phyloP scores from a whole-genome alignment of 2,888 invertebrate species.

The Spodoptera picta region DNA sequence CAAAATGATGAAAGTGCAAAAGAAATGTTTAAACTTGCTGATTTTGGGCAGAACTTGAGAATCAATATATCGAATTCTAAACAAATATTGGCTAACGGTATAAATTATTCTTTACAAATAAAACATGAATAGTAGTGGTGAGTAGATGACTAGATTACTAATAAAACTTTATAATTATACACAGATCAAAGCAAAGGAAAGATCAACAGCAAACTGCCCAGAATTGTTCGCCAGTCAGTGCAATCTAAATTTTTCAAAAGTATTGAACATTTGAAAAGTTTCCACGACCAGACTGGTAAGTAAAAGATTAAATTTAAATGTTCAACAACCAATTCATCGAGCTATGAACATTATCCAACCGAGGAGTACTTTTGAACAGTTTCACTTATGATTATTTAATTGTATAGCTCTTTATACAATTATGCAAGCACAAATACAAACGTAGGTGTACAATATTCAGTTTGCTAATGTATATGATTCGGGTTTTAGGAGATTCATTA shows the following conservation, averaged over 20 bases:
- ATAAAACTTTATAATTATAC: neutral
- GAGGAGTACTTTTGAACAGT: too few relatives aligned
- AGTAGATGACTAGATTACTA: too few relatives aligned
- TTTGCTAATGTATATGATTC: conserved; percentile 17
- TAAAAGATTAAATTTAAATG: neutral
- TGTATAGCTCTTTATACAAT: too few relatives aligned
- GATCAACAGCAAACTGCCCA: conserved; percentile 53
- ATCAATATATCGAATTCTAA: conserved; percentile 43
- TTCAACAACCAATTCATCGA: too few relatives aligned
- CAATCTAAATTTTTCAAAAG: conserved; percentile 23
- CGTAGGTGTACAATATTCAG: too few relatives aligned
- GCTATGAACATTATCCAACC: too few relatives aligned
- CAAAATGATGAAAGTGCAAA: conserved; percentile 30
- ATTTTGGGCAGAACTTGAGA: conserved; percentile 21
- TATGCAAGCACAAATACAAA: too few relatives aligned
- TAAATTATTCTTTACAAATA: conserved; percentile 1
- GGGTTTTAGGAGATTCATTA: conserved; percentile 43
- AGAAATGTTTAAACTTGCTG: conserved; percentile 13
- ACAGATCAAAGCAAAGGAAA: conserved; percentile 46
- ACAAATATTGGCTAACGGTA: conserved; percentile 54
- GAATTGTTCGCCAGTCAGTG: conserved; percentile 37
- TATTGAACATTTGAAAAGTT: conserved; percentile 21
- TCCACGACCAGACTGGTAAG: conserved; percentile 48
- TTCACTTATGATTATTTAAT: too few relatives aligned
- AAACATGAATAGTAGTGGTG: too few relatives aligned